These are phyloP conservation scores for Cyprinodon variegatus DNA, from an alignment of 2,113 vertebrate genomes.

Conservation along the genomic window DNA sequence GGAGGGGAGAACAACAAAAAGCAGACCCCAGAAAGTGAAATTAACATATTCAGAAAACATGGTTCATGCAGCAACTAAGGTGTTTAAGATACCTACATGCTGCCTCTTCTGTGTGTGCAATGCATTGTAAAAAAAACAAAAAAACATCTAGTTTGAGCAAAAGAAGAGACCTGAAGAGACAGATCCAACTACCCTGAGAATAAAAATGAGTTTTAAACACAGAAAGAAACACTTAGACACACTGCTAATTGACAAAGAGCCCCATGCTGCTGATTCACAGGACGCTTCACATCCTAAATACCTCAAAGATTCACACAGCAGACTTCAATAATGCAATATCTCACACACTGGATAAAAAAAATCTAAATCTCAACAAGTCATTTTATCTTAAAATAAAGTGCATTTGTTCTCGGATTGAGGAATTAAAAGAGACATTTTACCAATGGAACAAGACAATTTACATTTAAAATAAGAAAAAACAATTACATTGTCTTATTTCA, in stretches of 20 bases:
- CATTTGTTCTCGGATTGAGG: no score
- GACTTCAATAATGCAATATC: no score
- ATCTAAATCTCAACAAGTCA: no score
- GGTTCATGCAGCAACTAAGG: conserved; percentile 77
- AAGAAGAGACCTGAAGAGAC: conserved; percentile 72
- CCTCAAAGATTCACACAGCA: not conserved
- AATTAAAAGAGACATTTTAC: no score
- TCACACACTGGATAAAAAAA: no score
- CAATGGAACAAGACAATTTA: no score
- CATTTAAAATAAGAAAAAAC: no score
- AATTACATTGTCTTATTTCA: no score
- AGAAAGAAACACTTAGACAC: conserved; percentile 18
- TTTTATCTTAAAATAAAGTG: no score
- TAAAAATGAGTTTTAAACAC: conserved; percentile 37
- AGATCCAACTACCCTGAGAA: conserved; percentile 58
- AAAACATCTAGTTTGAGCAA: conserved; percentile 78
- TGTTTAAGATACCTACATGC: conserved; percentile 74
- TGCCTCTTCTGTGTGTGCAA: conserved; percentile 75
- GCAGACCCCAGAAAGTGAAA: conserved; percentile 18
- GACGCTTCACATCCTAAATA: not conserved
- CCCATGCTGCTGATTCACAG: not conserved
- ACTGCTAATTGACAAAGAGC: not conserved
- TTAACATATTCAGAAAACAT: conserved; percentile 25
- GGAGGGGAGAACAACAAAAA: conserved; percentile 33
- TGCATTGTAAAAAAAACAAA: conserved; percentile 74